Base-by-base conservation (phyloP, 2,888 invertebrate species). In the Timema cristinae region DNA sequence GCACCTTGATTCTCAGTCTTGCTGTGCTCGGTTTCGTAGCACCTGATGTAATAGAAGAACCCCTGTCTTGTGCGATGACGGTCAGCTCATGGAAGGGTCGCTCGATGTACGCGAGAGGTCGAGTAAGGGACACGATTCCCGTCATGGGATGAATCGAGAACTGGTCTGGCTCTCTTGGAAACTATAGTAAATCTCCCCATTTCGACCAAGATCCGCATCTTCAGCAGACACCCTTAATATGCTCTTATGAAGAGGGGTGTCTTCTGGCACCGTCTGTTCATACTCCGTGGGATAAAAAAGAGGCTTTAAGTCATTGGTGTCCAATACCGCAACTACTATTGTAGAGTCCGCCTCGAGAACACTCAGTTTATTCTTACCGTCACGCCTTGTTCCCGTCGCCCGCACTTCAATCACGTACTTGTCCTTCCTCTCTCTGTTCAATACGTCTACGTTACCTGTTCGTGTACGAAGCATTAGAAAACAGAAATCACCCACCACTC, bases 141-240 rank as follows among this genome's bases (percentile, higher is more conserved):
- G 92, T 92, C 71, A 95, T 93, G 2, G 97, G 96, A 82, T 98
- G 96, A 72, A 99, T 90, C 52, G 95, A 92, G 81, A 98, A 98
- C 78, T 90, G 90, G 79, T 93, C 91, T 66, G 91, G 73, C 88
- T 87, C 77, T 93, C 90, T 68, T 88, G 85, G 79, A 98, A 90
- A 81, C 95, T 96, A 84, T 97, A 98, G 84, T 98, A 98, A 78
- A 98, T 94, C 84, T 98, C 96, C 0, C 97, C 97, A 82, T 98
- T 98, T 78, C 95, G 86, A 5, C 98, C 98, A 52, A 94, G 85
- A 82, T 99, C 98, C 6, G 98, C 97, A 83, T 99, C 98, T 79
- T 95, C 96, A 0, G 98, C 98, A 52, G 89, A 85, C 69, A 94
- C 93, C 79, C 87, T 88, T 54, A 91, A 83, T 73, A 97, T 88